Evolutionary conservation across 1,140 invertebrate species (phyloP), one percentile per base, ranked within the genome.

Genomic region (Riptortus pedestris): DNA sequence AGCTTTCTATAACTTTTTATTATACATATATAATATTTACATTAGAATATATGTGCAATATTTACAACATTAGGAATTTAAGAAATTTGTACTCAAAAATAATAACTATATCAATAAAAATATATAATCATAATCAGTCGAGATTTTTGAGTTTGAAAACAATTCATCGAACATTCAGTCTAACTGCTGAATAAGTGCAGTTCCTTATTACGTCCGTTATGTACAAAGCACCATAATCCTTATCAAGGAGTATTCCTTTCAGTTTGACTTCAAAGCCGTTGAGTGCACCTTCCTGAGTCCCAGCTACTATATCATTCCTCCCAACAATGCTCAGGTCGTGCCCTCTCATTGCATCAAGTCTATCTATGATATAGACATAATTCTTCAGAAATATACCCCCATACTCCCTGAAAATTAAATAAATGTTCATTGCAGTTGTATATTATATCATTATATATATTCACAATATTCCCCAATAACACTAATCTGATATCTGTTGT

Each of bases 381-480:
- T 63, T 63, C 29, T 57, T 52, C 28, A 63, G 26, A 31, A 63
- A 63, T 28, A 63, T 57, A 2, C 62, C 62, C 3, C 62, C 62
- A 31, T 63, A 55, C 7, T 38, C 31, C 51, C 62, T 63, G 24
- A 1, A 52, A 63, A 38, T n/a, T n/a, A n/a, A n/a, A n/a, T n/a
- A n/a, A n/a, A n/a, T n/a, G n/a, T n/a, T 3, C 29, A 18, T 18
- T 33, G 14, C 5, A 48, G 3, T 48, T 3, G n/a, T 18, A 48
- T 18, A 48, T 18, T 48, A 7, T n/a, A n/a, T n/a, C n/a, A n/a
- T n/a, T n/a, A n/a, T n/a, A n/a, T n/a, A n/a, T n/a, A n/a, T n/a
- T n/a, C n/a, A n/a, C n/a, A n/a, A n/a, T n/a, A n/a, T n/a, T n/a
- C n/a, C n/a, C n/a, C n/a, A n/a, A n/a, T n/a, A n/a, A n/a, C n/a